A percentile compares a stretch with the other conserved stretches of the same genome.
Evolutionary conservation across 1,140 invertebrate species (phyloP).

Genomic region (Phocides pigmalion): DNA sequence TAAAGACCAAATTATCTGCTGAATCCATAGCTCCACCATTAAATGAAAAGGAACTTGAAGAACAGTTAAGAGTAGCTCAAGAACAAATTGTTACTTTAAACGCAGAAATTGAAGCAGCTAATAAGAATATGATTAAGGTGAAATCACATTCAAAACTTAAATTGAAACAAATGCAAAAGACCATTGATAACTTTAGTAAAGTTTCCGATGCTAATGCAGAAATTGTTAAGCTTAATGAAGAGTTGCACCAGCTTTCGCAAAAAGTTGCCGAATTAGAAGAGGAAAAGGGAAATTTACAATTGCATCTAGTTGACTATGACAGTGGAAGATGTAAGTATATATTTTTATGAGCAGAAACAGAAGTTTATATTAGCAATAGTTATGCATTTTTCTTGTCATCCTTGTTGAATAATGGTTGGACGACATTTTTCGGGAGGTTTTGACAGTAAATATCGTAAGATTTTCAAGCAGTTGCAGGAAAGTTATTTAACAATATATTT

Average conservation of each 20-base stretch:
- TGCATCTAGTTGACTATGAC: conserved; percentile 92
- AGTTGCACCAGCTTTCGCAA: conserved; percentile 88
- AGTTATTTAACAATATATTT: too few relatives aligned
- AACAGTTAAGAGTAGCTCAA: conserved; percentile 66
- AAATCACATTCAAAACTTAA: conserved; percentile 92
- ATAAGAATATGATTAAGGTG: conserved; percentile 93
- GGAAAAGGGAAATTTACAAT: conserved; percentile 94
- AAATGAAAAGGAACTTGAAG: conserved; percentile 52
- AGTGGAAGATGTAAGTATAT: conserved; percentile 88
- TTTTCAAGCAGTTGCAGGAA: too few relatives aligned
- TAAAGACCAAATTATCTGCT: conserved; percentile 28
- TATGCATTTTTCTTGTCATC: too few relatives aligned
- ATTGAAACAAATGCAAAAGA: conserved; percentile 92
- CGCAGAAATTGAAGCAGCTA: conserved; percentile 89
- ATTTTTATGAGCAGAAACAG: too few relatives aligned
- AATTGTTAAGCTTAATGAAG: conserved; percentile 85
- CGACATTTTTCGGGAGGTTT: background rate
- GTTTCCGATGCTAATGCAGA: conserved; percentile 88
- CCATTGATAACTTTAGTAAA: conserved; percentile 90
- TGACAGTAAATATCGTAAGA: too few relatives aligned
- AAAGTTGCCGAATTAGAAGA: conserved; percentile 93
- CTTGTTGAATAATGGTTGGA: too few relatives aligned
- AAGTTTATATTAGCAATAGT: too few relatives aligned
- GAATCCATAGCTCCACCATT: conserved; percentile 18
- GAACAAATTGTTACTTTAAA: conserved; percentile 85